Percentiles rank a stretch among this genome's conserved stretches.
Evolutionary conservation across 2,113 vertebrate species (phyloP).

Genomic region (Hemiprocne comata): DNA sequence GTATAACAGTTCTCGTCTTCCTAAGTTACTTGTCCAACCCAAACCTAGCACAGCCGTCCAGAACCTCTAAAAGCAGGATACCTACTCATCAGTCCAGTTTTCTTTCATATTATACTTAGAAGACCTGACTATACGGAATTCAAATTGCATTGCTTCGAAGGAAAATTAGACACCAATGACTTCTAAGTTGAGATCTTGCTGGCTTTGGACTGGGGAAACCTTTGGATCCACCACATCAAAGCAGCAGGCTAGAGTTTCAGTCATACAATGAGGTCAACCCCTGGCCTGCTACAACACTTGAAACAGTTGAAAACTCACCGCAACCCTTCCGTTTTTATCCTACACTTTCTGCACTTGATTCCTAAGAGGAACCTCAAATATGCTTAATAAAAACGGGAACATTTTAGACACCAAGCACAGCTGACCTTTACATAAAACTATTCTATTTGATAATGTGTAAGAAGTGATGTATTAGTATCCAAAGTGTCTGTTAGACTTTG

Average conservation of each 20-base stretch:
- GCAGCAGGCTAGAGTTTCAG: neutral
- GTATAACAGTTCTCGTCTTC: neutral
- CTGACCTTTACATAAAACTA: neutral
- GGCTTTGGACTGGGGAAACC: neutral
- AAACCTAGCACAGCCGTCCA: neutral
- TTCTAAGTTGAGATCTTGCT: neutral
- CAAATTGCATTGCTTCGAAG: neutral
- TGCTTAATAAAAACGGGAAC: neutral
- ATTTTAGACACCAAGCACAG: neutral
- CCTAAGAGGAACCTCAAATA: neutral
- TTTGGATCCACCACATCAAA: neutral
- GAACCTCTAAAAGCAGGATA: neutral
- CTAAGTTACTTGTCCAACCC: neutral
- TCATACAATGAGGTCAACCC: neutral
- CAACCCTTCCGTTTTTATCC: neutral
- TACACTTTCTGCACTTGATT: neutral
- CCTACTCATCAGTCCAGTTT: neutral
- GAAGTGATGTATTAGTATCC: neutral
- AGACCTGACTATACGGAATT: neutral
- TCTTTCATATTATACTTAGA: neutral
- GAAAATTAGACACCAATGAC: neutral
- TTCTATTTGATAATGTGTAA: neutral
- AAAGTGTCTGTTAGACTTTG: neutral
- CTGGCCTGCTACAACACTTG: neutral
- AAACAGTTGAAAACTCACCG: neutral